A percentile compares a stretch with the other conserved stretches of the same genome.
phyloP scores from a whole-genome alignment of 2,113 vertebrate genomes.

The Bos indicus region DNA sequence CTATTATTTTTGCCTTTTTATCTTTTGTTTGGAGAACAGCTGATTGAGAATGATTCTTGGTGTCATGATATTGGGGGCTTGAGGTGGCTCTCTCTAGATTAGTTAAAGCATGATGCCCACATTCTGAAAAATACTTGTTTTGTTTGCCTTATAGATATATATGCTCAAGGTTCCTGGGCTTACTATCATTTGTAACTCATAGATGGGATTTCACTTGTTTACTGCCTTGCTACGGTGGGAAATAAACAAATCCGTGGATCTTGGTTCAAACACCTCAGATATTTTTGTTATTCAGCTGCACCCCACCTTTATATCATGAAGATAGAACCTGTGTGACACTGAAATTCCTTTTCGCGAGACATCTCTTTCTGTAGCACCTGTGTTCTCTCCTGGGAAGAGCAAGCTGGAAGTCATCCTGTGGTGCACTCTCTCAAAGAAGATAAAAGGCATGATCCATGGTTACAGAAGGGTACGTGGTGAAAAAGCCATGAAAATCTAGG shows the following conservation, averaged over 20 bases:
- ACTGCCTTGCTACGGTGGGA: neutral
- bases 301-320: neutral
- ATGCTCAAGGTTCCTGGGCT: neutral
- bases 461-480: neutral
- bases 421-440: neutral
- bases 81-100: neutral
- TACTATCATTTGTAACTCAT: neutral
- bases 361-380: neutral
- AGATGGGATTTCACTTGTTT: neutral
- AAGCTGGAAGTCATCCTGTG: neutral
- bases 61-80: neutral
- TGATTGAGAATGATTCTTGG: neutral
- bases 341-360: neutral
- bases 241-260: constrained; percentile 41
- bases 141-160: constrained; percentile 20
- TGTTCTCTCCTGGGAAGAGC: neutral
- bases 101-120: neutral
- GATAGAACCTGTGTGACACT: neutral
- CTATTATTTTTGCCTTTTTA: constrained; percentile 4
- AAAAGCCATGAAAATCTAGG: neutral
- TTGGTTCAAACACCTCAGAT: neutral
- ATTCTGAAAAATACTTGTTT: neutral
- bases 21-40: neutral
- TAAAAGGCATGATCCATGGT: neutral
- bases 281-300: neutral